Evolutionary conservation across 2,888 invertebrate species (phyloP).

Genomic region (Hypercompe scribonia): DNA sequence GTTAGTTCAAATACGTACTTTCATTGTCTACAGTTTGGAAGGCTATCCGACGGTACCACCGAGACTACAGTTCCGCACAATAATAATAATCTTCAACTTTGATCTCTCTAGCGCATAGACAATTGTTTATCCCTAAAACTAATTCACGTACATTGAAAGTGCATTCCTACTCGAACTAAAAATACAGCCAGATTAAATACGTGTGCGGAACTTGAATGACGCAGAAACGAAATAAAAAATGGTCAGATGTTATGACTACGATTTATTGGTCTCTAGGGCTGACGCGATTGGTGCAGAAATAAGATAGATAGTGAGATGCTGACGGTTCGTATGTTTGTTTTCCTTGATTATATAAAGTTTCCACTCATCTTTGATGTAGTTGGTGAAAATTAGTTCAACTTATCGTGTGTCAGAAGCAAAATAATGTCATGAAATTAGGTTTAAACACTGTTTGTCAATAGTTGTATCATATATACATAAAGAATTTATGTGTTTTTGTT

Average conservation of each 20-base stretch:
- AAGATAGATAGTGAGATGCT: not conserved
- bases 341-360: not conserved
- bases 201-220: slow-evolving; percentile 79
- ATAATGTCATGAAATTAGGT: too few species aligned
- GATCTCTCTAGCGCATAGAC: not conserved
- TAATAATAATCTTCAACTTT: not conserved
- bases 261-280: slow-evolving; percentile 65
- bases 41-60: not conserved
- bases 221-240: slow-evolving; percentile 53
- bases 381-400: not conserved
- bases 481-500: too few species aligned
- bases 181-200: slow-evolving; percentile 82
- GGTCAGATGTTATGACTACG: slow-evolving; percentile 58
- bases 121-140: slow-evolving; percentile 25
- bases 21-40: not conserved
- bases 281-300: slow-evolving; percentile 37
- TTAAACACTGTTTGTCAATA: too few species aligned
- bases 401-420: too few species aligned
- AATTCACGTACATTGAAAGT: slow-evolving; percentile 42
- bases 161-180: slow-evolving; percentile 68
- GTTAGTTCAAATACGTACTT: not conserved
- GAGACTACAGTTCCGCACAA: not conserved
- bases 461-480: too few species aligned
- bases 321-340: not conserved
- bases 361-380: not conserved